phyloP scores from a whole-genome alignment of 2,888 invertebrate genomes.

The Eupeodes latifasciatus region DNA sequence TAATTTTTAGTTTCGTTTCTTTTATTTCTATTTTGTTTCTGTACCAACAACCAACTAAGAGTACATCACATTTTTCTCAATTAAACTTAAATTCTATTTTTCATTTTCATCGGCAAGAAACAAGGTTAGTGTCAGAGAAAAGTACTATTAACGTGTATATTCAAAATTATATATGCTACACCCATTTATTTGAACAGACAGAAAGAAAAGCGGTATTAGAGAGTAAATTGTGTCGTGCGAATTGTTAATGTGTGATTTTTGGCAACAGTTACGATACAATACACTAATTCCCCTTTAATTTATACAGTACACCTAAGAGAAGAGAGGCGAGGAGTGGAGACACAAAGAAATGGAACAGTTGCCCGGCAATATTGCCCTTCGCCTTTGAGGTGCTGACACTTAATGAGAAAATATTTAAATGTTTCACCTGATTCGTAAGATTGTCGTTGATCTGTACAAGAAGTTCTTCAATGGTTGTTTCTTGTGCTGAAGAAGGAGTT shows the following conservation, averaged over 20 bases:
- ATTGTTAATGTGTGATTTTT: constrained; percentile 65
- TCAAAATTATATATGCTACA: background rate
- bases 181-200: constrained; percentile 13
- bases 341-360: constrained; percentile 41
- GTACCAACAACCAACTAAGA: background rate
- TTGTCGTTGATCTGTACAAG: constrained; percentile 81
- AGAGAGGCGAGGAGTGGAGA: constrained; percentile 7
- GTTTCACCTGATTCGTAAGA: constrained; percentile 76
- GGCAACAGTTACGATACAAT: constrained; percentile 47
- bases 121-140: constrained; percentile 82
- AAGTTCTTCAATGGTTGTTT: constrained; percentile 79
- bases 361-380: constrained; percentile 61
- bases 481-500: constrained; percentile 63
- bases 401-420: constrained; percentile 17
- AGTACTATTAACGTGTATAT: background rate
- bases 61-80: constrained; percentile 58
- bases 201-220: constrained; percentile 35
- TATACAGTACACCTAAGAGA: constrained; percentile 16
- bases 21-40: background rate
- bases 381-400: constrained; percentile 43
- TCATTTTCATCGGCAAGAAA: constrained; percentile 67
- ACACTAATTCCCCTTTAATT: constrained; percentile 53
- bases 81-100: constrained; percentile 65
- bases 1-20: constrained; percentile 28
- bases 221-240: constrained; percentile 61